phyloP scores from a whole-genome alignment of 2,113 vertebrate genomes.

The Clarias magur region DNA sequence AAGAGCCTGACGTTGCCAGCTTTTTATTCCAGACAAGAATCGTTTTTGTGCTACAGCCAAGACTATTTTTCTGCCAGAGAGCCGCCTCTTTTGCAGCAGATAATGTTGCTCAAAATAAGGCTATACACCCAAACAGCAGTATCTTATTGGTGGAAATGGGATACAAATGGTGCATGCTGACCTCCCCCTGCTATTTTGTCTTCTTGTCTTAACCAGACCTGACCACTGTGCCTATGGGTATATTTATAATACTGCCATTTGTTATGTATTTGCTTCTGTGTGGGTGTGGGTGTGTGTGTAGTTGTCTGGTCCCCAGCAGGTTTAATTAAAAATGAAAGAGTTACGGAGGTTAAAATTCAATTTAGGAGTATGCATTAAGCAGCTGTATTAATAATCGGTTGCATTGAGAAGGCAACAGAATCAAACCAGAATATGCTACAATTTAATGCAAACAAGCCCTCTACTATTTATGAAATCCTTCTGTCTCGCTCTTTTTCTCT shows the following conservation, averaged over 20 bases:
- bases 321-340: not conserved
- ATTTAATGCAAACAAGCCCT: constrained; percentile 9
- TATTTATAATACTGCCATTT: not conserved
- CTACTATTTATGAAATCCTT: constrained; percentile 10
- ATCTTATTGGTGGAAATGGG: not conserved
- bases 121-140: not conserved
- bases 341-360: not conserved
- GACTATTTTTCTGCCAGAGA: not conserved
- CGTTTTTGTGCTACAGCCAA: not conserved
- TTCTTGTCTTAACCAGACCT: not conserved
- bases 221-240: not conserved
- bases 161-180: not conserved
- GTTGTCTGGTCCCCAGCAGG: not conserved
- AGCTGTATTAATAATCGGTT: not conserved
- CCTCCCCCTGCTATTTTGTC: not conserved
- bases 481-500: not conserved
- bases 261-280: not conserved
- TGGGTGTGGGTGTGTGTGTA: not conserved
- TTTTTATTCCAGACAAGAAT: constrained; percentile 20
- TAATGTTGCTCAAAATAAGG: not conserved
- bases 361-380: not conserved
- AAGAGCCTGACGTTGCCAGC: not conserved
- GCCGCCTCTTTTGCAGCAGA: not conserved
- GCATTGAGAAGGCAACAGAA: not conserved
- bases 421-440: not conserved